Evolutionary conservation across 2,888 invertebrate species (phyloP), one percentile per base, ranked within the genome.

Genomic region (Plebejus argus): DNA sequence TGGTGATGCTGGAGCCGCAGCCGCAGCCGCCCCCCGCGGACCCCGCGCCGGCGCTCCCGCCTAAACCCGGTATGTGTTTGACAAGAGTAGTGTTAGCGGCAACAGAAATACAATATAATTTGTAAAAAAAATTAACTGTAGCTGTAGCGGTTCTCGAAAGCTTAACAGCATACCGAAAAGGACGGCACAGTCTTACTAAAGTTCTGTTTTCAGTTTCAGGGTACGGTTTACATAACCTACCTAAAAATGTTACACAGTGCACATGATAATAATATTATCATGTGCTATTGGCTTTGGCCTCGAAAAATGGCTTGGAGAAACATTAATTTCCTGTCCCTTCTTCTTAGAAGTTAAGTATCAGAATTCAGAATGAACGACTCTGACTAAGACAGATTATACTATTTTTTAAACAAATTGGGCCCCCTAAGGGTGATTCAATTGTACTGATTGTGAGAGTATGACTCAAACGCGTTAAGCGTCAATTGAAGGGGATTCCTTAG

Each of bases 31-130:
- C 91, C 66, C 85, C 86, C 72, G 94, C 93, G 79, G 95, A 96
- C 82, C 97, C 97, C 6, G 84, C 84, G 82, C 97, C 97, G 12
- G 83, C 83, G 79, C 91, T 97, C 81, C 97, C 97, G 80, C 97
- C 97, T 28, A 97, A 97, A 93, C 97, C 97, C 84, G 95, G 96
- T 96, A 66, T 66, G 66, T 66, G 15, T 33, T 58, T 58, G 3
- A 58, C 6, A n/a, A 6, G 1, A n/a, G 53, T 0, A 53, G 18
- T 53, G 4, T 18, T 53, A 53, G 15, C 12, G 4, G 28, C 12
- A 66, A 66, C 66, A 45, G 35, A 35, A 35, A 45, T 45, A 45
- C 12, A 45, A 10, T 45, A 45, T 45, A 12, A 45, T 45, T 45
- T 45, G 45, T 12, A 45, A 35, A 35, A 5, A 4, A 6, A 6